Base-by-base conservation (phyloP, 2,888 invertebrate genomes). In the Zygaena filipendulae region DNA sequence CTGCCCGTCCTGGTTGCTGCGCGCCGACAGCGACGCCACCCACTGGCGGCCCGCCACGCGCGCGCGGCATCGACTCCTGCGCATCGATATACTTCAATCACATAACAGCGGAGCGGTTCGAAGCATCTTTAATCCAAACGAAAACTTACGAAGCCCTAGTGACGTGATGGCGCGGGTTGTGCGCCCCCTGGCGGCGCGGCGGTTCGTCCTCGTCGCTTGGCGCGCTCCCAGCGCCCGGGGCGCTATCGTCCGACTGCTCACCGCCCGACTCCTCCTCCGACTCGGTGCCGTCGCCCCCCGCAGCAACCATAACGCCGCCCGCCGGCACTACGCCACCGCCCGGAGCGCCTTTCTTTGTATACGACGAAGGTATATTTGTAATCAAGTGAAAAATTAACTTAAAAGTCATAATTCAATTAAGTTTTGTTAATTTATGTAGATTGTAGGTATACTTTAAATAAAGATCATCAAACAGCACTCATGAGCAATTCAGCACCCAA, bases 1-100 rank as follows among this genome's bases (percentile, higher is more conserved):
- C 61, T 93, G 94, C 48, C 91, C 88, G 60, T 94, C 93, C 60
- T 94, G 93, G 71, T 94, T 94, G 51, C 89, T 91, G 42, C 93
- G 84, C 3, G 91, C 88, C 0, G 91, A 88, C 30, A 90, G 69
- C 42, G 88, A 87, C 11, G 85, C 74, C 36, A 87, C 87, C 93
- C 93, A 93, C 46, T 85, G 84, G 12, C 87, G 83, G 3, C 84
- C 85, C 6, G 72, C 70, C 23, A 77, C 77, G 23, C 72, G 64
- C 2, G 45, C 50, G 7, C 66, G 50, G 20, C 66, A n/a, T n/a
- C n/a, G n/a, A n/a, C n/a, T n/a, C n/a, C n/a, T n/a, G n/a, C n/a
- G n/a, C n/a, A n/a, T n/a, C n/a, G n/a, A n/a, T n/a, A n/a, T n/a
- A n/a, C n/a, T n/a, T n/a, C n/a, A n/a, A n/a, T n/a, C n/a, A n/a